These are phyloP conservation scores for Ranitomeya imitator DNA, from an alignment of 2,113 vertebrate genomes.

Conservation along the genomic window DNA sequence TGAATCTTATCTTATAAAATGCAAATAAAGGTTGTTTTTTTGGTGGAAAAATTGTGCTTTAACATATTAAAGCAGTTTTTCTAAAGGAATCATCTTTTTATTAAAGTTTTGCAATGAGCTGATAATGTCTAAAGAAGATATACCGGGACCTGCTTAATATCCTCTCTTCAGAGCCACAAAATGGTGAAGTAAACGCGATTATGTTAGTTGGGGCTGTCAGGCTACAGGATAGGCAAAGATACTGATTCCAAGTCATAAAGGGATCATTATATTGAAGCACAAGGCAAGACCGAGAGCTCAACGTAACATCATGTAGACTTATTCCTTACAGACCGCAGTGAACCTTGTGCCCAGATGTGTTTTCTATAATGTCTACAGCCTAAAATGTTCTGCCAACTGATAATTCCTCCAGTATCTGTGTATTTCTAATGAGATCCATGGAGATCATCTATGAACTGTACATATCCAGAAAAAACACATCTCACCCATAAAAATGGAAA, in stretches of 20 bases:
- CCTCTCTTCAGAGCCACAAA: too few relatives aligned
- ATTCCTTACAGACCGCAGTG: neutral
- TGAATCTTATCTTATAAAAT: too few relatives aligned
- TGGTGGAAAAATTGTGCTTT: too few relatives aligned
- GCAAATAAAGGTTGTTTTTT: too few relatives aligned
- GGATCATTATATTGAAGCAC: neutral
- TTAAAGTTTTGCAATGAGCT: too few relatives aligned
- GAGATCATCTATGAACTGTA: constrained; percentile 21
- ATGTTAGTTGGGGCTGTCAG: neutral
- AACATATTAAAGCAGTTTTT: too few relatives aligned
- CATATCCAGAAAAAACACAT: neutral
- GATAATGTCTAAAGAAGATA: too few relatives aligned
- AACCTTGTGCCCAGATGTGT: neutral
- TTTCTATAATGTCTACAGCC: neutral
- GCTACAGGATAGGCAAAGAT: neutral
- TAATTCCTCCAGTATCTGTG: constrained; percentile 10
- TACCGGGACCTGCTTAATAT: too few relatives aligned
- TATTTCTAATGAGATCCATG: constrained; percentile 45
- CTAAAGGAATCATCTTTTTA: too few relatives aligned
- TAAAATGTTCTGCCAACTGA: neutral
- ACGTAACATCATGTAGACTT: neutral
- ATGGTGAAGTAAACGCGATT: neutral
- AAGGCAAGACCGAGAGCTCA: neutral
- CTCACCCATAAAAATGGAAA: constrained; percentile 13
- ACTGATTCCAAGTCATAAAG: neutral